Evolutionary conservation across 2,888 invertebrate genomes (phyloP), one percentile per base, ranked within the genome.

Genomic region (Xiphydria camelus): DNA sequence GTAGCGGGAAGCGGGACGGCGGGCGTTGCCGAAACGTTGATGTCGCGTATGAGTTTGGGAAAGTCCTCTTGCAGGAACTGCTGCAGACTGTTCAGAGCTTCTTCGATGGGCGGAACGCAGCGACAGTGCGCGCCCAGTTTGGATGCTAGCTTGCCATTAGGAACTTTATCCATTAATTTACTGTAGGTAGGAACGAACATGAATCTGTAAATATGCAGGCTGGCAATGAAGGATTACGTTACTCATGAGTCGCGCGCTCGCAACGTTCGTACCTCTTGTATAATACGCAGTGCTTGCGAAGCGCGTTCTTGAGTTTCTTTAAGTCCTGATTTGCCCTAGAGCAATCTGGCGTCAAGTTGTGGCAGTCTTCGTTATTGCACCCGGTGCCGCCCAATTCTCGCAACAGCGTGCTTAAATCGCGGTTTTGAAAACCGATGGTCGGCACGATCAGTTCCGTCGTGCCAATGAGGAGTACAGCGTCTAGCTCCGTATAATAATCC

Each of bases 401-500:
- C n/a, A 73, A 51, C 36, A 75, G 44, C 44, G 62, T 58, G 47
- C 68, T 70, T 29, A 75, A 57, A 53, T 49, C 72, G 29, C 56
- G 54, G 47, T 65, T 60, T 21, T 63, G 55, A 12, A 64, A 64
- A 36, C 55, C 61, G 34, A 64, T 47, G 31, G 60, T 65, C 12
- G 70, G 72, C 36, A 69, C 43, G 25, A 70, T 59, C 5, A 72
- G 50, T n/a, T 81, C 78, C 10, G 79, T 78, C 34, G 78, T 83
- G 0, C 94, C 94, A 55, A 85, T 84, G 22, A 94, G 77, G 51
- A 89, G 76, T 2, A 95, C 85, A 10, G 91, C 92, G 78, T 95
- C 94, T 39, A 95, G 76, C 67, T 92, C 90, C 9, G 91, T 90
- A 70, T 94, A 94, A 73, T 94, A 94, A 29, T 88, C 85, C 39